These are phyloP conservation scores for Fragum whitleyi DNA, from an alignment of 2,888 invertebrate genomes.

Conservation along the genomic window DNA sequence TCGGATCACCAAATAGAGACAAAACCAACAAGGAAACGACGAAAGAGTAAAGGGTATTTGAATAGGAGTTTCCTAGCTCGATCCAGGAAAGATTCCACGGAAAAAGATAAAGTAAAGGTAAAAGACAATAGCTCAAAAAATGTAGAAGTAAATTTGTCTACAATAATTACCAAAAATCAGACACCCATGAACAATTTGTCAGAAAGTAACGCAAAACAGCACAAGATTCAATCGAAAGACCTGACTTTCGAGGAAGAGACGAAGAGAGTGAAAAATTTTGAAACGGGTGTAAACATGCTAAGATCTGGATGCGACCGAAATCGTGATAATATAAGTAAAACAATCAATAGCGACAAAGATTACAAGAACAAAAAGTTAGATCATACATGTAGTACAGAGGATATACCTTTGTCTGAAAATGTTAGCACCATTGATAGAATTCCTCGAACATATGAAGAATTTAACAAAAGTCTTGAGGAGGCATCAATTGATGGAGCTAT, in stretches of 20 bases:
- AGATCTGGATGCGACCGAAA: no score
- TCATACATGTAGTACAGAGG: no score
- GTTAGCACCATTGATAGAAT: background rate
- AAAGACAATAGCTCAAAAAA: background rate
- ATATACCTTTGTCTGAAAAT: no score
- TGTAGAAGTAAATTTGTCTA: background rate
- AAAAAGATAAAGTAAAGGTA: background rate
- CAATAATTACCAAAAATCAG: background rate
- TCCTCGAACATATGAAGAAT: conserved; percentile 6
- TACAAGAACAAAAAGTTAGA: no score
- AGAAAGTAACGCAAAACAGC: no score
- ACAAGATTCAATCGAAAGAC: no score
- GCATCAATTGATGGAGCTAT: background rate
- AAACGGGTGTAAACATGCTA: no score
- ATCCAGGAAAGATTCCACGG: background rate
- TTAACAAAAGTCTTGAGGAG: background rate
- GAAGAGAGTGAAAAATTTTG: no score
- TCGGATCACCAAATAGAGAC: background rate
- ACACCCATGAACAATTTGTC: no score
- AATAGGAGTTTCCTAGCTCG: background rate
- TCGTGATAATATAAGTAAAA: no score
- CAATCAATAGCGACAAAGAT: no score
- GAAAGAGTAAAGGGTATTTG: background rate
- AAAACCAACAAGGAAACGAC: background rate
- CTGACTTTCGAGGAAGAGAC: no score